A percentile compares a stretch with the other conserved stretches of the same genome.
phyloP scores from a whole-genome alignment of 1,140 invertebrate genomes.

The Vanessa atalanta region DNA sequence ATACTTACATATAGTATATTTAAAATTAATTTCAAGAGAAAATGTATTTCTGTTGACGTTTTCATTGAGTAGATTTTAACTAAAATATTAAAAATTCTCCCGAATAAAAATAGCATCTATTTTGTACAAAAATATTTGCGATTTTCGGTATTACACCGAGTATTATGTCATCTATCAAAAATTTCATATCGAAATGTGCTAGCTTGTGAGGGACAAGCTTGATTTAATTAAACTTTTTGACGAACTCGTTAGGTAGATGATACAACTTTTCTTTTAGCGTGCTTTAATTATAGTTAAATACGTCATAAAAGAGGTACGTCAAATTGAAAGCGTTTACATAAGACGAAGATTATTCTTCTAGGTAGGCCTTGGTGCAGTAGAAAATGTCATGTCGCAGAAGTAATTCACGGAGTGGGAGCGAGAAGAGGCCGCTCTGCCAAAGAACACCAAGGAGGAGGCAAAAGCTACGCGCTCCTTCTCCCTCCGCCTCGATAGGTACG shows the following conservation, averaged over 20 bases:
- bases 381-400: too few relatives aligned
- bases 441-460: too few relatives aligned
- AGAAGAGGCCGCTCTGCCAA: too few relatives aligned
- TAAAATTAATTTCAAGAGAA: too few relatives aligned
- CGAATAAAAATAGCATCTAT: background rate
- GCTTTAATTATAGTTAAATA: constrained; percentile 11
- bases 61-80: too few relatives aligned
- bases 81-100: background rate
- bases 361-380: too few relatives aligned
- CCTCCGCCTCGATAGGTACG: too few relatives aligned
- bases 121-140: background rate
- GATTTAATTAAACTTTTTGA: constrained; percentile 20
- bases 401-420: too few relatives aligned
- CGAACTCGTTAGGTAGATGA: constrained; percentile 9
- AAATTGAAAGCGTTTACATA: background rate
- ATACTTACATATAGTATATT: too few relatives aligned
- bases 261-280: constrained; percentile 17
- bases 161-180: background rate
- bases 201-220: background rate
- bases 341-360: background rate
- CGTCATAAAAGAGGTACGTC: background rate
- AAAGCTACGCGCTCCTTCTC: too few relatives aligned
- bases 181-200: background rate
- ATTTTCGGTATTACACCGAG: too few relatives aligned
- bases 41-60: too few relatives aligned